Percentiles rank a stretch among this genome's conserved stretches.
phyloP scores from a whole-genome alignment of 2,888 invertebrate genomes.

The Strigamia maritima region DNA sequence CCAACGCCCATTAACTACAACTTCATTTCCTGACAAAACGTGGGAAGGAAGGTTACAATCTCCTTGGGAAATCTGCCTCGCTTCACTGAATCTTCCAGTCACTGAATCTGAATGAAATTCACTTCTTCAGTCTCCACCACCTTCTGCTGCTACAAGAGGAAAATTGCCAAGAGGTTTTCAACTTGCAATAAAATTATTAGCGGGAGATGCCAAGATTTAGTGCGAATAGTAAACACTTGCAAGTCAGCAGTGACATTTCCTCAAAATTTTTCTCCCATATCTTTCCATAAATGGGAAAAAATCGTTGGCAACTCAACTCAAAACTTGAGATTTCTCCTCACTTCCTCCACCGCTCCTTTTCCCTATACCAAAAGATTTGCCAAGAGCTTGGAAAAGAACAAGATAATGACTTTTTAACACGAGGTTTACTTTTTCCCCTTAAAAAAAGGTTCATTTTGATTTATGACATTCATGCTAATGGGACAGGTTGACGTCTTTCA shows the following conservation, averaged over 20 bases:
- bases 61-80: constrained; percentile 32
- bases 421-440: background rate
- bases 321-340: background rate
- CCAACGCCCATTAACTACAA: constrained; percentile 32
- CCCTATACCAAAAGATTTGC: background rate
- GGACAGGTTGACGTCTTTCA: background rate
- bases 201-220: constrained; percentile 32
- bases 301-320: background rate
- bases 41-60: constrained; percentile 34
- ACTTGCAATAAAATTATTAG: constrained; percentile 34
- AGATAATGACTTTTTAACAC: constrained; percentile 28
- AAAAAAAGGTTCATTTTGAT: background rate
- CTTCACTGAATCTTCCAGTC: constrained; percentile 34
- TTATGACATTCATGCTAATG: constrained; percentile 20
- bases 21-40: constrained; percentile 34
- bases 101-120: constrained; percentile 34
- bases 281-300: background rate
- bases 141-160: constrained; percentile 24
- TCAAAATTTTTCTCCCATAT: background rate
- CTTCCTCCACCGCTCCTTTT: background rate
- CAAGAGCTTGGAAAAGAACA: background rate
- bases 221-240: constrained; percentile 31
- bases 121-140: constrained; percentile 6
- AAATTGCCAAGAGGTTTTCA: constrained; percentile 34
- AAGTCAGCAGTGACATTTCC: constrained; percentile 28